Conservation (phyloP, 2,888 invertebrate species). For the Amblyjoppa proteus region DNA sequence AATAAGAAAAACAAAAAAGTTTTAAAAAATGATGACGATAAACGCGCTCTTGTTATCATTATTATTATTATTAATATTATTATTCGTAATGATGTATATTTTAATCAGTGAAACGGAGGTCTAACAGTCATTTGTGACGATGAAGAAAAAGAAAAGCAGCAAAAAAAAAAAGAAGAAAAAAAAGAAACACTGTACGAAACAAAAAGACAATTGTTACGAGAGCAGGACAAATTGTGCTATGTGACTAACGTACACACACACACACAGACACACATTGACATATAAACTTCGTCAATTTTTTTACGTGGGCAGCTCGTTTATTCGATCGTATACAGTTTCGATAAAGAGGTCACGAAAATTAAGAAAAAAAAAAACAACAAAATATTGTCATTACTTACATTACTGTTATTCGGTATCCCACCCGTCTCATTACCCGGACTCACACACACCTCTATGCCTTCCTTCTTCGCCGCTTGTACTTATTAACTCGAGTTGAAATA, state of each 20-base stretch:
- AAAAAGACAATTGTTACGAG: slow-evolving; percentile 54
- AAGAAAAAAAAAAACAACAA: not conserved
- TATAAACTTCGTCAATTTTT: slow-evolving; percentile 80
- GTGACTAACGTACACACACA: slow-evolving; percentile 47
- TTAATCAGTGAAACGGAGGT: slow-evolving; percentile 57
- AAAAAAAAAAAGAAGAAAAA: slow-evolving; percentile 23
- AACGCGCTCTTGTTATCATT: slow-evolving; percentile 58
- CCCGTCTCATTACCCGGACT: not conserved
- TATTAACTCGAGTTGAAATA: slow-evolving; percentile 38
- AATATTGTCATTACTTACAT: slow-evolving; percentile 29
- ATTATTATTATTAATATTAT: slow-evolving; percentile 13
- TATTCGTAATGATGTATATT: slow-evolving; percentile 55
- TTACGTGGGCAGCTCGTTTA: slow-evolving; percentile 78
- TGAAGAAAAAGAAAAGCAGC: slow-evolving; percentile 36
- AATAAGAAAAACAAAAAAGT: slow-evolving; percentile 14
- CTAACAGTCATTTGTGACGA: slow-evolving; percentile 59
- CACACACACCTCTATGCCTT: not conserved
- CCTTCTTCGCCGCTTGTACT: slow-evolving; percentile 52
- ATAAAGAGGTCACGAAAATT: slow-evolving; percentile 68
- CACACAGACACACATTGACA: slow-evolving; percentile 55
- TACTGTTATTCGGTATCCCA: not conserved
- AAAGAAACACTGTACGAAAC: slow-evolving; percentile 33
- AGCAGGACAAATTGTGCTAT: slow-evolving; percentile 76
- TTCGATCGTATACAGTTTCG: slow-evolving; percentile 32
- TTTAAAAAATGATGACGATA: slow-evolving; percentile 28